Evolutionary conservation across 2,888 invertebrate species (phyloP), one percentile per base, ranked within the genome.

Genomic region (Sphecodes monilicornis): DNA sequence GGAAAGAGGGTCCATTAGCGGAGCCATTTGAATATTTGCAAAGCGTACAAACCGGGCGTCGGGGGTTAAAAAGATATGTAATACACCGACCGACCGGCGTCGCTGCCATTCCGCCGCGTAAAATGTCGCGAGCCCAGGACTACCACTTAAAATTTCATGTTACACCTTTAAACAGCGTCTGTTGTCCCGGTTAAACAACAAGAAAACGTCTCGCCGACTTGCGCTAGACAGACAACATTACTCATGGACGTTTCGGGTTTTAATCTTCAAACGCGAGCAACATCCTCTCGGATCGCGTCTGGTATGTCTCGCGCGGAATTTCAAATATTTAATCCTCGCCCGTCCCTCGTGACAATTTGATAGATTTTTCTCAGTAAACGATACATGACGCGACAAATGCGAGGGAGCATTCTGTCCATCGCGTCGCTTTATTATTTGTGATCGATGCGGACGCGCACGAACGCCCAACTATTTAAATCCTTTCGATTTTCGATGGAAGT

Each of bases 21-120:
- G 87, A 91, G 91, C 93, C 93, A 94, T 94, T 94, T 94, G 94
- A 94, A 94, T 94, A 93, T 93, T 94, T 94, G 94, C 94, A 94
- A 94, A 94, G 92, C 91, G 92, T 90, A 92, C 92, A 89, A 90
- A 88, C 88, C 85, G 90, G 88, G 88, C 80, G 89, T 86, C 88
- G 89, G 91, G 54, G 93, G 92, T 93, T 93, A 93, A 93, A 94
- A 93, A 94, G 93, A 93, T 92, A 85, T 85, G 93, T 93, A 93
- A 94, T 93, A 92, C 93, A 94, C 66, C 66, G 66, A 92, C 60
- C 92, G 92, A 90, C 91, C 88, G 88, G 41, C 92, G 93, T 93
- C 92, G 92, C 91, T 92, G 91, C 91, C 92, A 92, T 92, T 91
- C 84, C 86, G 36, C 79, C 75, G 71, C 89, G 89, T 8, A 91